Base-by-base conservation (phyloP, 1,140 invertebrate species). In the Ceratosolen solmsi region DNA sequence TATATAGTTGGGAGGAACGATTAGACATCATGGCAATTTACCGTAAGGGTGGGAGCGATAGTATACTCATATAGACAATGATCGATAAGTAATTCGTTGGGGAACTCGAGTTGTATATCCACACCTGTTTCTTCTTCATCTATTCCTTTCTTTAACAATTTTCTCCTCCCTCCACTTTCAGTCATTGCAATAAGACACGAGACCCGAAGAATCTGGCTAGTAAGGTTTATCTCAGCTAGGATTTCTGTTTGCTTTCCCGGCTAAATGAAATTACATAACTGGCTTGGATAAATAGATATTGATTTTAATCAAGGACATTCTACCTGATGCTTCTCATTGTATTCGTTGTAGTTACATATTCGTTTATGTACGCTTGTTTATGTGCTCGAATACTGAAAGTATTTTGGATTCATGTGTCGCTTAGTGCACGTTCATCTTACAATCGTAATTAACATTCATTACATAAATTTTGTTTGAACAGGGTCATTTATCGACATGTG, bases 11-110 rank as follows among this genome's bases (percentile, higher is more conserved):
- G 38, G 7, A 27, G 36, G 30, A 46, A 20, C n/a, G 68, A 46
- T 70, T 70, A 70, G 68, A 70, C 22, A 60, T 60, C 33, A 11
- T 33, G 38, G 2, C 17, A 41, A 36, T n/a, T 13, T 27, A 63
- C 15, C 25, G 63, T n/a, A 1, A 54, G 51, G 20, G 33, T 9
- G 70, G 22, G 9, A 30, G 68, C 3, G 2, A 30, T 11, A 20
- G 25, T 2, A 20, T 22, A 4, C 38, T 20, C 3, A 72, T 2
- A 72, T n/a, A 72, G 41, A 49, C 70, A 25, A 11, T 27, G 70
- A 72, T 72, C 70, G 70, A 72, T 72, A 72, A 72, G n/a, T 72
- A 72, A 72, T 72, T 15, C n/a, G 25, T 8, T 72, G 13, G 41
- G 25, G 41, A 72, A n/a, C 11, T 68, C 5, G 20, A 68, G 0